Evolutionary conservation across 92 coral and sea anemone species (phyloP), one percentile per base, ranked within the genome.

Genomic region (Palythoa caribaeorum): DNA sequence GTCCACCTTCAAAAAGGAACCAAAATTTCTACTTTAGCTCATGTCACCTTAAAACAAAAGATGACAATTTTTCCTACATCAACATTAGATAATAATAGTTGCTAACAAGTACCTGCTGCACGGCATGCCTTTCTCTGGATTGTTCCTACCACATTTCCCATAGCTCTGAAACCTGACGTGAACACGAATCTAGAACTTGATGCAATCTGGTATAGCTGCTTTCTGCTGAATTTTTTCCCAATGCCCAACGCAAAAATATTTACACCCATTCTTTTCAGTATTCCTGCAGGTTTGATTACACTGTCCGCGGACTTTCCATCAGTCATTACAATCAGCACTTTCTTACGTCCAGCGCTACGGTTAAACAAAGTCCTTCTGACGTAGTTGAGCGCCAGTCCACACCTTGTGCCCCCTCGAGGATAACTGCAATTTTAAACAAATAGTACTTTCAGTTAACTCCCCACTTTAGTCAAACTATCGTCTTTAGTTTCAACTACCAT

Each of bases 191-290:
- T 78, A 38, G 79, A 72, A 50, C 90, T 94, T 1, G 98, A 90
- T 5, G 99, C 99, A 73, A 96, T 95, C 76, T 88, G 81, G 15
- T 73, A 68, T 65, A 96, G 85, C 88, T 96, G 99, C 15, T 93
- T 78, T 39, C 85, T 90, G 73, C 94, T 94, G 59, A 88, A 96
- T 59, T 93, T 92, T 15, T 88, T 75, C 11, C 99, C 99, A 5
- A 96, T 59, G 17, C 98, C 99, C 1, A 96, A 92, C 15, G 95
- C 99, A 69, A 91, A 93, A 51, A 94, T 92, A 17, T 93, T 90
- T 38, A 96, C 98, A 35, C 99, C 99, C 14, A 80, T 90, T 47
- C 93, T 88, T 71, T 95, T 96, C 20, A 96, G 92, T 6, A 78
- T 63, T 52, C 89, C 72, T 8, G 98, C 83, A 4, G 94, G 94